Base-by-base conservation (phyloP, 2,888 invertebrate species). In the Amblyjoppa proteus region DNA sequence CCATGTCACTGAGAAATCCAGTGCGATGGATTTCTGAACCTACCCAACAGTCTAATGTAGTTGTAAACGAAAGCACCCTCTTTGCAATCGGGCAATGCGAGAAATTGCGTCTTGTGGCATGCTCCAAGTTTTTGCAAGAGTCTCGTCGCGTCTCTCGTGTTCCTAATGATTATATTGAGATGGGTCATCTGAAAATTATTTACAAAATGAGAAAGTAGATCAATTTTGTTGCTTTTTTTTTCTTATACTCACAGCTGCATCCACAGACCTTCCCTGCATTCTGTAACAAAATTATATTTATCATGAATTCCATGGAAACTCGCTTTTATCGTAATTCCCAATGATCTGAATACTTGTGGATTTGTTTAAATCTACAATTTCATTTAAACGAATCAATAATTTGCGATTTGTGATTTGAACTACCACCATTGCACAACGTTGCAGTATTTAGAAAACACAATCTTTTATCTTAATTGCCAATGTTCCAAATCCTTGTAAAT, bases 251-350 rank as follows among this genome's bases (percentile, higher is more conserved):
- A 96, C 96, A 0, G 97, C 96, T 34, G 97, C 96, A 86, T 97
- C 97, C 78, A 95, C 95, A 87, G 95, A 95, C 78, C 96, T 95
- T 0, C 96, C 97, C 56, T 97, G 95, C 95, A 96, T 96, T 89
- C 96, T 96, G 93, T 38, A 95, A 94, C 53, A 87, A 89, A 80
- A 81, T 70, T 9, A 81, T 71, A 80, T 77, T 41, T 58, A 38
- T 83, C 16, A 31, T 82, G 66, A 64, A 75, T 64, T 66, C 20
- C 3, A 51, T 74, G 56, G 51, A 68, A 25, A 51, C 78, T 87
- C 56, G 64, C 25, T 68, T 71, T 25, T 28, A 71, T 13, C 34
- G 38, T 81, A 28, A 34, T 56, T 7, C 20, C 16, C 6, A 6
- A 53, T n/a, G 13, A 3, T 45, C 45, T 3, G 5, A 45, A 16